A percentile compares a stretch with the other conserved stretches of the same genome.
Evolutionary conservation across 2,888 invertebrate genomes (phyloP).

Genomic region (Altica lythri): DNA sequence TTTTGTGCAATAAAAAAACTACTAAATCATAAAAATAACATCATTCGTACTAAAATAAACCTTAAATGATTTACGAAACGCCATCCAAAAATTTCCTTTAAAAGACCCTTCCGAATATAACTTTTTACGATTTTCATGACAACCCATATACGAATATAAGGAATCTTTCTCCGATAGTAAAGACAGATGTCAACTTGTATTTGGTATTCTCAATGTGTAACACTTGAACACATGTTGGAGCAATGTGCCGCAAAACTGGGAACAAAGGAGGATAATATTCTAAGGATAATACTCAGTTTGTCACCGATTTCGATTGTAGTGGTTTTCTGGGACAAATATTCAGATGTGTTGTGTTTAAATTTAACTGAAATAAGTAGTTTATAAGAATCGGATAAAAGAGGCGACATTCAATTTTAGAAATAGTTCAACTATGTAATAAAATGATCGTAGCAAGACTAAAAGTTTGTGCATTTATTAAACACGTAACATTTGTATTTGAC

Average conservation of each 20-base stretch:
- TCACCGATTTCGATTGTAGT: background rate
- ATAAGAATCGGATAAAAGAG: too few species aligned
- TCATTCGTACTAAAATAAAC: background rate
- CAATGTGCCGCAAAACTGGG: constrained; percentile 20
- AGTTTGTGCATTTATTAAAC: too few species aligned
- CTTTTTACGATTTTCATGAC: constrained; percentile 18
- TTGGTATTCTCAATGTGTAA: constrained; percentile 46
- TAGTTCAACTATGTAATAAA: too few species aligned
- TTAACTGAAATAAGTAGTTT: too few species aligned
- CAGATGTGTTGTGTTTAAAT: background rate
- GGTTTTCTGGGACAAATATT: background rate
- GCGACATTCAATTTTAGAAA: too few species aligned
- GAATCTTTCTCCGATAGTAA: constrained; percentile 22
- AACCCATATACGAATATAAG: constrained; percentile 7
- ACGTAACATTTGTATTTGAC: too few species aligned
- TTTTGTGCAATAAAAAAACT: too few species aligned
- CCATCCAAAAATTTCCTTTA: constrained; percentile 2
- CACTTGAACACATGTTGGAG: constrained; percentile 42
- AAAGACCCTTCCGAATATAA: constrained; percentile 13
- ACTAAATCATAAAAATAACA: background rate
- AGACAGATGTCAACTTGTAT: constrained; percentile 45
- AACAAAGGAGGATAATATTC: constrained; percentile 14
- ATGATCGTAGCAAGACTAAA: too few species aligned
- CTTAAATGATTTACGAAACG: constrained; percentile 4
- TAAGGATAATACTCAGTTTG: background rate